phyloP scores from a whole-genome alignment of 1,140 invertebrate species.

The Drosophila leontia region DNA sequence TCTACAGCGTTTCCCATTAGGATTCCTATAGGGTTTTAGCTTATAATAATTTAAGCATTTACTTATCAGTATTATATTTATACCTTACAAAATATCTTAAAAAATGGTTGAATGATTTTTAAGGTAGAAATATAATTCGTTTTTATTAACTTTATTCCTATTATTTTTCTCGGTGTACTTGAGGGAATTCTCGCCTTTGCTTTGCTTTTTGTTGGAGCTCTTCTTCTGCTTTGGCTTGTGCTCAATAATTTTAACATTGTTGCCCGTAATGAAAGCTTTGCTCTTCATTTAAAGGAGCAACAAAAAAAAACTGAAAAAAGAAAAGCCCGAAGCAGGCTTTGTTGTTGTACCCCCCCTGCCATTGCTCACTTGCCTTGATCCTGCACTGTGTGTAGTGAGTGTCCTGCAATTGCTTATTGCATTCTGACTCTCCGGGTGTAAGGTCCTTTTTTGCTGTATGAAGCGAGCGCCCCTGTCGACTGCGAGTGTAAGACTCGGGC shows the following conservation, averaged over 20 bases:
- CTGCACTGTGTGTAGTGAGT: conserved; percentile 28
- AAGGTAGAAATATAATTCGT: neutral
- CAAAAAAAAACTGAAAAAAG: conserved; percentile 19
- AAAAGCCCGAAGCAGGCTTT: conserved; percentile 33
- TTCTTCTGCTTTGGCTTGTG: conserved; percentile 42
- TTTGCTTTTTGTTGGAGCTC: conserved; percentile 20
- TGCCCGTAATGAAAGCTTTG: conserved; percentile 84
- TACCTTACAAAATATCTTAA: too few relatives aligned
- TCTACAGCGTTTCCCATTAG: too few relatives aligned
- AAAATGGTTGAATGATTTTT: neutral
- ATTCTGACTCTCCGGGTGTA: conserved; percentile 48
- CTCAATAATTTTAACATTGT: conserved; percentile 84
- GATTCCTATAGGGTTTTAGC: too few relatives aligned
- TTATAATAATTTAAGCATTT: too few relatives aligned
- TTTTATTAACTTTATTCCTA: neutral
- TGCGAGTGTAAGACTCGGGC: conserved; percentile 65
- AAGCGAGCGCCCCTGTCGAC: conserved; percentile 32
- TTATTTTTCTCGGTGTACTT: conserved; percentile 13
- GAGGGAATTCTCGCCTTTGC: neutral
- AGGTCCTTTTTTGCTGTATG: conserved; percentile 60
- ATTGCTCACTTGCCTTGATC: conserved; percentile 16
- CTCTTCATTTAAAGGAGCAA: conserved; percentile 75
- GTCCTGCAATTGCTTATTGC: conserved; percentile 50
- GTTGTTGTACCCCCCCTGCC: conserved; percentile 22
- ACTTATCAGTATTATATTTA: too few relatives aligned